phyloP scores from a whole-genome alignment of 2,888 invertebrate genomes.

The Ophion ellenae region DNA sequence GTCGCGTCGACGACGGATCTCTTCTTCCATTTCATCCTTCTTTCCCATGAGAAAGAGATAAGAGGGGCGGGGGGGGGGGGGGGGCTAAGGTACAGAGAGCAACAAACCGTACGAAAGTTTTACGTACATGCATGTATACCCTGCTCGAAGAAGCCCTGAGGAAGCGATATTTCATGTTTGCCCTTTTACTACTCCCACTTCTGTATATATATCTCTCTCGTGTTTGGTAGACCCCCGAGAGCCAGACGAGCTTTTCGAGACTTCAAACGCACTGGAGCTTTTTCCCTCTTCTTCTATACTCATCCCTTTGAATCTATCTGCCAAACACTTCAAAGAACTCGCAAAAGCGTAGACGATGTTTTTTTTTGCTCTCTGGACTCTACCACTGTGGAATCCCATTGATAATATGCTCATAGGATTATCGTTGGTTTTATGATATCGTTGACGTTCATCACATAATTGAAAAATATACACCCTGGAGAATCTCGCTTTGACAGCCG shows the following conservation, averaged over 20 bases:
- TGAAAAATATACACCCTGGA: background rate
- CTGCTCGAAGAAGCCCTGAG: constrained; percentile 49
- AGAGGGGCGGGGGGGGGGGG: background rate
- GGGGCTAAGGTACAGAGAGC: constrained; percentile 28
- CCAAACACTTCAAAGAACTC: constrained; percentile 3
- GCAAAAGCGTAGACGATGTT: background rate
- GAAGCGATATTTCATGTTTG: constrained; percentile 64
- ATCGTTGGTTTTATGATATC: background rate
- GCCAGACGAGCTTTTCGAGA: constrained; percentile 50
- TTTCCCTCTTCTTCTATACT: background rate
- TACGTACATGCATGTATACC: constrained; percentile 44
- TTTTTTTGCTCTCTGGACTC: constrained; percentile 7
- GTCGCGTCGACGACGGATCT: constrained; percentile 40
- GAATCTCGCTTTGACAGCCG: background rate
- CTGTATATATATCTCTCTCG: constrained; percentile 9
- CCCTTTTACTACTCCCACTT: constrained; percentile 52
- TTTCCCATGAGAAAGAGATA: background rate
- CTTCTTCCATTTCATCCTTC: constrained; percentile 10
- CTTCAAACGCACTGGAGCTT: constrained; percentile 51
- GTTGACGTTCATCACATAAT: background rate
- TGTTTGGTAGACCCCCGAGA: constrained; percentile 53
- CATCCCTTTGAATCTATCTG: background rate
- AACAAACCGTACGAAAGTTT: constrained; percentile 62
- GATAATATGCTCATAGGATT: background rate
- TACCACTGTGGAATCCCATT: constrained; percentile 27